Evolutionary conservation across 2,797 vertebrate species (phyloP).

Genomic region (Sebastes dallii): DNA sequence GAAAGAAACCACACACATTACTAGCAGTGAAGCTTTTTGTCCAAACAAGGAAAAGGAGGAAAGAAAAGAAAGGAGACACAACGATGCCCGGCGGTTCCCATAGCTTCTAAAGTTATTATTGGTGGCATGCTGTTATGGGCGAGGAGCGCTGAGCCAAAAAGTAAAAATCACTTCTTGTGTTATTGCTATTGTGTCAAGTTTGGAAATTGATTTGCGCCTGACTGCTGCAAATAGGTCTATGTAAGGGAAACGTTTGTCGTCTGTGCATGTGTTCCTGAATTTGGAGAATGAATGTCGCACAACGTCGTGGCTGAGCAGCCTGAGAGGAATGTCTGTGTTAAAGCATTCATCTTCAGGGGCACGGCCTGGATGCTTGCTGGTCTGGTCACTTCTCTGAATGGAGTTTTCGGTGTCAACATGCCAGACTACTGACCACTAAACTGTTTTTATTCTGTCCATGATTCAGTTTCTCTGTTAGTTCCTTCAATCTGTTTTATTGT

Average conservation of each 20-base stretch:
- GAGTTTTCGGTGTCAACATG: slow-evolving; percentile 40
- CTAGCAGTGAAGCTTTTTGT: slow-evolving; percentile 43
- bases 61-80: slow-evolving; percentile 23
- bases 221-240: slow-evolving; percentile 14
- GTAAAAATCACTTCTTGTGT: slow-evolving; percentile 6
- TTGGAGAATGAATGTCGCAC: slow-evolving; percentile 23
- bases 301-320: slow-evolving; percentile 39
- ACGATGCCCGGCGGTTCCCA: background rate
- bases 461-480: background rate
- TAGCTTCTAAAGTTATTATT: background rate
- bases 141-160: background rate
- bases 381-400: slow-evolving; percentile 24
- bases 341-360: slow-evolving; percentile 41
- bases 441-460: background rate
- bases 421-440: slow-evolving; percentile 30
- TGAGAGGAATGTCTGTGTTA: slow-evolving; percentile 52
- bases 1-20: background rate
- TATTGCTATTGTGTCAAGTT: slow-evolving; percentile 20
- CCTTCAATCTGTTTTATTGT: background rate
- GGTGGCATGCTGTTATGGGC: background rate
- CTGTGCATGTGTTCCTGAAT: slow-evolving; percentile 32
- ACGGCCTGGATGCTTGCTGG: slow-evolving; percentile 24
- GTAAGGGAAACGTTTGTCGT: slow-evolving; percentile 15
- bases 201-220: slow-evolving; percentile 15
- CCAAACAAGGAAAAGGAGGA: slow-evolving; percentile 66